Evolutionary conservation across 2,888 invertebrate species (phyloP), one percentile per base, ranked within the genome.

Genomic region (Polia nebulosa): DNA sequence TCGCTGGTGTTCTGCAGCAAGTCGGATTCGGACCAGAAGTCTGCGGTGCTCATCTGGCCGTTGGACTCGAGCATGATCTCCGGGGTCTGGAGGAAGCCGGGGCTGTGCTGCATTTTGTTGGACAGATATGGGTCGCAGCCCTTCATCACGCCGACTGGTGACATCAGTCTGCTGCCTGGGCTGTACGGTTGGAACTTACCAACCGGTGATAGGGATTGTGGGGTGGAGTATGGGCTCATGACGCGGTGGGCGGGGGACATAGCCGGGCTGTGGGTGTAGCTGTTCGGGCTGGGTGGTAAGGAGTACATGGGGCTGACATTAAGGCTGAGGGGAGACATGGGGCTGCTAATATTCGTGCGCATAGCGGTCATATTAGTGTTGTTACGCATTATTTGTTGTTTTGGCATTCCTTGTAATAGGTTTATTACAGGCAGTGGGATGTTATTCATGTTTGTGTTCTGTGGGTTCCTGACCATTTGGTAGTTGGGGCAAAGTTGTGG

Each of bases 21-120:
- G 34, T 95, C 95, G 0, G 93, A 60, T 41, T 94, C 94, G 9
- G 88, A 74, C 95, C 95, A 95, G 81, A 91, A 94, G 81, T 94
- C 94, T 0, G 90, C 82, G 0, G 93, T 83, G 1, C 87, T 72
- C 49, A 94, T 72, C 2, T 91, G 82, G 61, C 91, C 87, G 75
- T 82, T 91, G 3, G 91, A 76, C 41, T 93, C 94, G 39, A 94
- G 78, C 13, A 93, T 84, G 39, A 93, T 80, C n/a, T 93, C 93
- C 13, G 86, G 82, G 0, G 89, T 82, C 45, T 92, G 91, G 8
- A 91, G 85, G 74, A 90, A 92, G 5, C 85, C 86, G 2, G 95
- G 95, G 74, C 95, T 95, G 1, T 90, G 80, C 73, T 94, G 94
- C 94, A 94, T 94, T 78, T 94, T 95, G 61, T 89, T 93, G 4